These are phyloP conservation scores for Drosophila basisetae DNA, from an alignment of 2,888 invertebrate genomes.

Conservation along the genomic window DNA sequence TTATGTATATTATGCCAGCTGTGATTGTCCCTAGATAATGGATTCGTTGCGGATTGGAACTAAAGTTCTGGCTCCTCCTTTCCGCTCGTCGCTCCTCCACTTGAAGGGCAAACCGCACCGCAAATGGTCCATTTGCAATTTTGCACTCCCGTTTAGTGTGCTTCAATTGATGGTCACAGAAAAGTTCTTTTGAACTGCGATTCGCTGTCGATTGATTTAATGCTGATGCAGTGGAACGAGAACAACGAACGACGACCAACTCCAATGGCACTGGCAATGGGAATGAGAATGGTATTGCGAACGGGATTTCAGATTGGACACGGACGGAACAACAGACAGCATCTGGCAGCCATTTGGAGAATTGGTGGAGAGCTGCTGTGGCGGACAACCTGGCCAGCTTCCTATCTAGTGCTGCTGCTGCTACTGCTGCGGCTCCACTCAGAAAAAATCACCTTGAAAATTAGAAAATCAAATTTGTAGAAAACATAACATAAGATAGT, in stretches of 20 bases:
- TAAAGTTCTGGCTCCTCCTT: neutral
- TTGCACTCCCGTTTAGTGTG: constrained; percentile 57
- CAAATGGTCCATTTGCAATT: constrained; percentile 50
- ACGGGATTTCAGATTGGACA: constrained; percentile 46
- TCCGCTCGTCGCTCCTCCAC: neutral
- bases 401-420: neutral
- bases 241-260: constrained; percentile 5
- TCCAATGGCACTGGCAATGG: constrained; percentile 5
- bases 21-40: constrained; percentile 21
- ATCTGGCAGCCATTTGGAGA: constrained; percentile 10
- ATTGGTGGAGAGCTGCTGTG: constrained; percentile 7
- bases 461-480: neutral
- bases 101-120: constrained; percentile 27
- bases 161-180: constrained; percentile 48
- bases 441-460: neutral
- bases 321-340: constrained; percentile 14
- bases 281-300: constrained; percentile 35
- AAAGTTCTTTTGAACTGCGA: constrained; percentile 54
- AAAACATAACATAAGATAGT: neutral
- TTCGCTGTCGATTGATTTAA: constrained; percentile 65
- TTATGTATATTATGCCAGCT: constrained; percentile 12
- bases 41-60: constrained; percentile 24
- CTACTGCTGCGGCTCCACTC: neutral
- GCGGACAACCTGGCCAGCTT: constrained; percentile 36
- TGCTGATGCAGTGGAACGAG: constrained; percentile 54